These are phyloP conservation scores for Hippocampus barbouri DNA, from an alignment of 2,113 vertebrate genomes.

Conservation along the genomic window DNA sequence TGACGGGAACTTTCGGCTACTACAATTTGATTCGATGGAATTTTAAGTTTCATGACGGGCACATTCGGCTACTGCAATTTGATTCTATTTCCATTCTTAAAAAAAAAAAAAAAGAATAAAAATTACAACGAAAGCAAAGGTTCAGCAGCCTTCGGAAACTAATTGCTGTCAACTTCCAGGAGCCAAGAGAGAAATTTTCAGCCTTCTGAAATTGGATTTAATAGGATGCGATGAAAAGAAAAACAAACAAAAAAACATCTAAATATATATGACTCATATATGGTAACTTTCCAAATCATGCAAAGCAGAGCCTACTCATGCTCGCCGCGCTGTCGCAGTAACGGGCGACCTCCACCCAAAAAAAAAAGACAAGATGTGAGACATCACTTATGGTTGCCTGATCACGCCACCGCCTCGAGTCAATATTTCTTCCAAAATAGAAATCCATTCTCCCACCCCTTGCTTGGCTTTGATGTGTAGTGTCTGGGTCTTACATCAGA, in stretches of 20 bases:
- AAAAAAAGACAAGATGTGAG: conserved; percentile 12
- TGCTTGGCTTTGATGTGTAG: conserved; percentile 73
- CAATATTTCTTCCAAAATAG: conserved; percentile 68
- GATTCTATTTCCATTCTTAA: neutral
- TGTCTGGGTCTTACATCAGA: conserved; percentile 79
- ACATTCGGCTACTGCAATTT: too few relatives aligned
- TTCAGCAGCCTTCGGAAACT: neutral
- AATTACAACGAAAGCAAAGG: neutral
- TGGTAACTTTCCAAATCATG: conserved; percentile 2
- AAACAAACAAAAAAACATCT: neutral
- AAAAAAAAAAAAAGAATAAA: neutral
- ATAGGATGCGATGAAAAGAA: neutral
- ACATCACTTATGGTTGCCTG: conserved; percentile 38
- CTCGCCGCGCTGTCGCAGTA: neutral
- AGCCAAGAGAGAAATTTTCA: neutral
- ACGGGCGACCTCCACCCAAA: conserved; percentile 6
- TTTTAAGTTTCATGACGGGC: neutral
- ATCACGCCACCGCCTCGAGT: conserved; percentile 60
- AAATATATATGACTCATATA: neutral
- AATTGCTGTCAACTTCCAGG: neutral
- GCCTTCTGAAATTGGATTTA: neutral
- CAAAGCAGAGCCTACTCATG: conserved; percentile 17
- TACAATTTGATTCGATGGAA: neutral
- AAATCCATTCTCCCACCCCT: conserved; percentile 63
- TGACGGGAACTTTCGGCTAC: too few relatives aligned